Evolutionary conservation across 2,888 invertebrate genomes (phyloP).

Genomic region (Chamaedrilus cognettii): DNA sequence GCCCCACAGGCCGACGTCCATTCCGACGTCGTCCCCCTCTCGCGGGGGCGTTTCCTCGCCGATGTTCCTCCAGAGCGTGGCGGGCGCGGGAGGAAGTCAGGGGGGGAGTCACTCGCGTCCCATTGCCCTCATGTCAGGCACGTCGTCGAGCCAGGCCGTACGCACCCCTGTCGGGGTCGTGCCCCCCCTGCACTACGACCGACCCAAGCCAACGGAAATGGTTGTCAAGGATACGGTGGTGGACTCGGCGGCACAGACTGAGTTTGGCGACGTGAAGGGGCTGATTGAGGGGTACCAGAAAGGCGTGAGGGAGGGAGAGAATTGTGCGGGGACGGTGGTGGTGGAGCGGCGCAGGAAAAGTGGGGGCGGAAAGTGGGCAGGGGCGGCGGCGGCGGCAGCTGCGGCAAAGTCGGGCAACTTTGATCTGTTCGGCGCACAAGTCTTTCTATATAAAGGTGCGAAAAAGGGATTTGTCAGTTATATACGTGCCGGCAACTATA

Average conservation of each 20-base stretch:
- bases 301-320: not conserved
- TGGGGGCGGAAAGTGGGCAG: not conserved
- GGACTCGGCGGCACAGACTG: not conserved
- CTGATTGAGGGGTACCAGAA: not conserved
- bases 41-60: not conserved
- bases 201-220: not conserved
- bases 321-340: not conserved
- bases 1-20: not conserved
- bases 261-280: not conserved
- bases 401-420: not conserved
- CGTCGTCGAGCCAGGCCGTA: not conserved
- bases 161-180: slow-evolving; percentile 1
- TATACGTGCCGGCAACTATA: too few species aligned
- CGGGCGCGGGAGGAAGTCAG: too few species aligned
- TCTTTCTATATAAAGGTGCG: slow-evolving; percentile 8
- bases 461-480: too few species aligned
- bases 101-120: slow-evolving; percentile 1
- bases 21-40: not conserved
- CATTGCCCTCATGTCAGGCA: slow-evolving; percentile 4
- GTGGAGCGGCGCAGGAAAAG: not conserved
- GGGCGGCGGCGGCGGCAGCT: not conserved
- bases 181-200: not conserved
- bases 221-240: not conserved
- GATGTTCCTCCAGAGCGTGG: too few species aligned
- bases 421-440: slow-evolving; percentile 3